These are phyloP conservation scores for Drosophila elegans DNA, from an alignment of 1,140 invertebrate genomes.

Conservation along the genomic window DNA sequence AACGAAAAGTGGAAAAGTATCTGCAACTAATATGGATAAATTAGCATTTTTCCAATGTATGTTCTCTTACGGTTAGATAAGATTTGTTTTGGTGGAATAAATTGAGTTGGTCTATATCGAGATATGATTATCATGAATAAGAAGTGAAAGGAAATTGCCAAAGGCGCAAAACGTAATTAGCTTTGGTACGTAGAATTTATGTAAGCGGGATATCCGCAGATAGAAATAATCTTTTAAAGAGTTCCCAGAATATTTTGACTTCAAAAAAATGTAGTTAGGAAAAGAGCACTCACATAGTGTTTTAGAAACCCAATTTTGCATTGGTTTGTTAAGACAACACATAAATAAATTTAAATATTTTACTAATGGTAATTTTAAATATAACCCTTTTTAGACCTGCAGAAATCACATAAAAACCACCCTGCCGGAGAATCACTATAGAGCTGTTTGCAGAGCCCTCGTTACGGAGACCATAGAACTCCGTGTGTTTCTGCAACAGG, in stretches of 20 bases:
- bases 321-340: neutral
- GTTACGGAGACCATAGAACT: conserved; percentile 96
- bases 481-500: conserved; percentile 94
- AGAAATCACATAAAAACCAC: conserved; percentile 79
- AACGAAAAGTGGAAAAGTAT: conserved; percentile 54
- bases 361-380: neutral
- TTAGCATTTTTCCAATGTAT: conserved; percentile 28
- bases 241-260: conserved; percentile 15
- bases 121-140: conserved; percentile 40
- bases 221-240: conserved; percentile 4
- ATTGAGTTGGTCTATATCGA: conserved; percentile 30
- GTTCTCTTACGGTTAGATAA: conserved; percentile 24
- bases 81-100: conserved; percentile 32
- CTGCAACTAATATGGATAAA: conserved; percentile 44
- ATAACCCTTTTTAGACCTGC: conserved; percentile 62
- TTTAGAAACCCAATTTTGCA: neutral
- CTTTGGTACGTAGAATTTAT: conserved; percentile 6
- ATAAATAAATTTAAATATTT: neutral
- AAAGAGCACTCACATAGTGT: neutral
- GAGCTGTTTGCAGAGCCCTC: conserved; percentile 95
- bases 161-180: conserved; percentile 31
- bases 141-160: conserved; percentile 42
- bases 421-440: conserved; percentile 92
- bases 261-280: too few species aligned
- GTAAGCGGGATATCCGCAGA: conserved; percentile 10